Base-by-base conservation (phyloP, 2,888 invertebrate species). In the Volucella zonaria region DNA sequence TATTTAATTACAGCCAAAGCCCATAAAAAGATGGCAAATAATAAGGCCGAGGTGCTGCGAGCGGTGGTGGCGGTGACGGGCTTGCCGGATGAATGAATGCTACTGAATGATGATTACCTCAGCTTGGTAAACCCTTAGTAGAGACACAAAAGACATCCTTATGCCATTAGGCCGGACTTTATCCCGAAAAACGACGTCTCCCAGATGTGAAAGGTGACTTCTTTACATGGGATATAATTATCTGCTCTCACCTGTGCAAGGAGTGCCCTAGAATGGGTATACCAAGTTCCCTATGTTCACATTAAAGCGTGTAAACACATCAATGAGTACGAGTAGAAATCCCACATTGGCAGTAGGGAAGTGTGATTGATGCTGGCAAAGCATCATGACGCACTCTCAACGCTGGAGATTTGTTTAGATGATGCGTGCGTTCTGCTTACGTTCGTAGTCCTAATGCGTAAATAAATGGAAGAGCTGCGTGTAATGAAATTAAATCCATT, bases 361-460 rank as follows among this genome's bases (percentile, higher is more conserved):
- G 14, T 31, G 31, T 31, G 42, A 58, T 58, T 58, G 42, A 43
- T 59, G 59, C 43, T 59, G 23, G 11, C 49, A 14, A 49, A 61
- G 10, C 45, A 45, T 8, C n/a, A 61, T 45, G n/a, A 14, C 43
- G 18, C 15, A 45, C 11, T 23, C 18, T 45, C 61, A 45, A 61
- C 18, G 45, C n/a, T 15, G 54, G 45, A 14, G 31, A 18, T 70
- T 51, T 23, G 40, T 40, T 4, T 9, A 12, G 49, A 70, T 58
- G 15, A 58, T 70, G 58, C 49, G 58, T 49, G 58, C n/a, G 42
- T 49, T 70, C 58, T 70, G 70, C 59, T 70, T 51, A 70, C 49
- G 49, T 61, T 58, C 23, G 49, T 15, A 38, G 15, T 18, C 14
- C 14, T 8, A 40, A 49, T 38, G 56, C 56, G 54, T 59, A 42